A percentile compares a stretch with the other conserved stretches of the same genome.
Conservation (phyloP, 1,140 invertebrate species). For the Paracyclopina nana region DNA sequence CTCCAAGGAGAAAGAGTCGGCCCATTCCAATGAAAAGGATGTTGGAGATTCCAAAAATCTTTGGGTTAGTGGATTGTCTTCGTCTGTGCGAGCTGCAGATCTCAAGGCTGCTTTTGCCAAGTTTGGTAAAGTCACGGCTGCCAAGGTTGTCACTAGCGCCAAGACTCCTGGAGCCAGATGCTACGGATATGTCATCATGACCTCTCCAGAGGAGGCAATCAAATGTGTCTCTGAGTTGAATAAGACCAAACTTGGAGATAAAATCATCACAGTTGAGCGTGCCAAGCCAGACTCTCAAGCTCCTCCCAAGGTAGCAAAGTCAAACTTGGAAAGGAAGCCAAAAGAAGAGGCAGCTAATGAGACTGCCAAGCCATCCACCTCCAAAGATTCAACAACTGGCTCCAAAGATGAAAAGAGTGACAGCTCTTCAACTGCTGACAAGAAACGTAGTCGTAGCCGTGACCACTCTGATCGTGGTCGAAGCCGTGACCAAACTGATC, state of each 20-base stretch:
- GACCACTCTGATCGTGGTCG: not conserved
- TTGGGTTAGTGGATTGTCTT: constrained; percentile 78
- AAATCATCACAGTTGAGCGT: constrained; percentile 79
- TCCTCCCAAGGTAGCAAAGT: not conserved
- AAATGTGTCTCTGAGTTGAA: constrained; percentile 74
- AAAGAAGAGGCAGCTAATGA: not conserved
- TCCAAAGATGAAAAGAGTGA: not conserved
- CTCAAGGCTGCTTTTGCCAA: constrained; percentile 74
- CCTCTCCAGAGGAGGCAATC: constrained; percentile 59
- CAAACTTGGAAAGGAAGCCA: not conserved
- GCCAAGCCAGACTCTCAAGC: constrained; percentile 28
- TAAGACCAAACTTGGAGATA: constrained; percentile 69
- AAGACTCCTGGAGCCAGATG: constrained; percentile 68
- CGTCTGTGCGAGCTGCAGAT: constrained; percentile 69
- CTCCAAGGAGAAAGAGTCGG: constrained; percentile 24
- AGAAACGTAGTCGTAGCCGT: not conserved
- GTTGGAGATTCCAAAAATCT: constrained; percentile 42
- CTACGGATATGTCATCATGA: constrained; percentile 89
- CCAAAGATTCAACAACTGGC: constrained; percentile 13
- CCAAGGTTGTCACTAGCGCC: constrained; percentile 89
- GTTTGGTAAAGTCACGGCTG: constrained; percentile 74
- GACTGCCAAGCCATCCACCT: constrained; percentile 11
- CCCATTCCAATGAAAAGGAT: too few species aligned
- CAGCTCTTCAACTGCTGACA: not conserved
- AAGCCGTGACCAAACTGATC: not conserved